A percentile compares a stretch with the other conserved stretches of the same genome.
phyloP scores from a whole-genome alignment of 92 coral and sea anemone genomes.

The Parazoanthus darwini region DNA sequence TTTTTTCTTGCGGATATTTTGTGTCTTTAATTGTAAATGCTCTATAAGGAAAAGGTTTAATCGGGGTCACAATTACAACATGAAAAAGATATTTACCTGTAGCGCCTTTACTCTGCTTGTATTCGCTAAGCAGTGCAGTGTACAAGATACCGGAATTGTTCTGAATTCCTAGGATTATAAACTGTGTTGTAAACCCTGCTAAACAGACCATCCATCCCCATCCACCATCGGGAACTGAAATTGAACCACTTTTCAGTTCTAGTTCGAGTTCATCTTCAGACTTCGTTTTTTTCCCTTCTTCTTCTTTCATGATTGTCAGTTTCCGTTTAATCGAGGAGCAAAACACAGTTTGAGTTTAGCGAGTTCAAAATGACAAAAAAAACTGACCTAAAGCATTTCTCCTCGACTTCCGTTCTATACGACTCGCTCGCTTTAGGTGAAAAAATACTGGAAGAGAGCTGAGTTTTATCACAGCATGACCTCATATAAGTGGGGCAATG shows the following conservation, averaged over 20 bases:
- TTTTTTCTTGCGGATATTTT: background rate
- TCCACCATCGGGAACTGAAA: slow-evolving; percentile 50
- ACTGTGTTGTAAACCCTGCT: slow-evolving; percentile 49
- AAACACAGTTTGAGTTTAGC: background rate
- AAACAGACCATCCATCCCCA: slow-evolving; percentile 51
- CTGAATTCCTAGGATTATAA: slow-evolving; percentile 48
- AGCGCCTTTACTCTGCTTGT: slow-evolving; percentile 66
- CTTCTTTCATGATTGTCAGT: slow-evolving; percentile 20
- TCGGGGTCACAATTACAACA: background rate
- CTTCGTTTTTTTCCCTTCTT: background rate
- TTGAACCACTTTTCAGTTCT: slow-evolving; percentile 1
- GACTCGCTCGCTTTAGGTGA: background rate
- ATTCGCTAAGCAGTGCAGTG: slow-evolving; percentile 27
- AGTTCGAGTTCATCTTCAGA: slow-evolving; percentile 25
- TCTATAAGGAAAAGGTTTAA: too few species aligned
- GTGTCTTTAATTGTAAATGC: background rate
- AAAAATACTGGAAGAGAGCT: background rate
- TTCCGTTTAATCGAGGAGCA: background rate
- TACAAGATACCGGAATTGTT: slow-evolving; percentile 45
- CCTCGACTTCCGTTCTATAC: background rate
- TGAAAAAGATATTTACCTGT: slow-evolving; percentile 57
- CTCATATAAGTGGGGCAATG: background rate
- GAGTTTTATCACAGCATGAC: background rate
- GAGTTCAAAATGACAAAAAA: background rate
- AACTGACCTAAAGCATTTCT: slow-evolving; percentile 5